Base-by-base conservation (phyloP, 2,113 vertebrate species). In the Manacus vitellinus region DNA sequence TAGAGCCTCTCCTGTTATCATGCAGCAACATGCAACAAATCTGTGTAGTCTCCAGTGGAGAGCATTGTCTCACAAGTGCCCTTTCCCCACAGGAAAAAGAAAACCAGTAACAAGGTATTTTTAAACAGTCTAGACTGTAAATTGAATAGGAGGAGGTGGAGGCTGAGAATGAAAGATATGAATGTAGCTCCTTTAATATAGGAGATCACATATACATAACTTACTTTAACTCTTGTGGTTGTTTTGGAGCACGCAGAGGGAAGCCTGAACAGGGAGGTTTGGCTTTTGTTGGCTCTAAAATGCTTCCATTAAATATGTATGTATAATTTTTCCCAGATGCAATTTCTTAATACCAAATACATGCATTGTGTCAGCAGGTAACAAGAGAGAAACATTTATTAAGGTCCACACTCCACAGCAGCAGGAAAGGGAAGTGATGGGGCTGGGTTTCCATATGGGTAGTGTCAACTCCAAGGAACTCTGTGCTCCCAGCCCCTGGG, bases 81-180 rank as follows among this genome's bases (percentile, higher is more conserved):
- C 80, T 94, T 94, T 97, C 84, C 71, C 58, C 58, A 70, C 17
- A 89, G 76, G 41, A 73, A 44, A 62, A 82, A 80, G 49, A 30
- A 54, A 62, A 47, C 28, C 56, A 85, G 70, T 80, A 89, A 86
- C 25, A 49, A 94, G 74, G 25, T 81, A 85, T 89, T 95, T 96
- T 96, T 93, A 70, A 87, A 82, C 73, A 84, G 94, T 95, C 94
- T 95, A 94, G 92, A 95, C 93, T 89, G 68, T 59, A 95, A 94
- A 95, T 88, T 91, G 92, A 95, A 94, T 87, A 65, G 92, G 83
- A 94, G 80, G 86, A 91, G 94, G 70, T 2, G 12, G 84, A 95
- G 82, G 77, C 73, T 94, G 76, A 80, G 72, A 79, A 73, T 37
- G 70, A 88, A 68, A 95, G 83, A 65, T 72, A 31, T 86, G 65